Evolutionary conservation across 2,888 invertebrate species (phyloP), one percentile per base, ranked within the genome.

Genomic region (Papilio elwesi): DNA sequence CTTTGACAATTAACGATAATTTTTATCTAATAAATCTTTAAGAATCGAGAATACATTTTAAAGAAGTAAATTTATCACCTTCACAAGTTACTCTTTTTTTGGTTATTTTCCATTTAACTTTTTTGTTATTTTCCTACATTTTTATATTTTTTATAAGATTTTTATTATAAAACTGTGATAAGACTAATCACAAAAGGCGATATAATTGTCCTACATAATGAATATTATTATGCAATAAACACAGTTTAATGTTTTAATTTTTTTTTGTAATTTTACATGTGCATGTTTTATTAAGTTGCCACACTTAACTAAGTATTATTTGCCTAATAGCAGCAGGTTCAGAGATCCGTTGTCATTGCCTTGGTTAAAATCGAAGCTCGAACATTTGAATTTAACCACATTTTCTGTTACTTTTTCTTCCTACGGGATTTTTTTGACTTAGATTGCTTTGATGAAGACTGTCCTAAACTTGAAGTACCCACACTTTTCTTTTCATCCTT

Each of bases 341-440:
- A 65, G 76, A 77, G 71, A 74, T 77, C 78, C 70, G 73, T 78
- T 73, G 69, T 74, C 76, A 76, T 77, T 80, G 76, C 77, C 76
- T 75, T 73, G 10, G 65, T 72, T 71, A 83, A 81, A 83, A 80
- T 79, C 77, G 80, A 83, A 83, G 78, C 80, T 82, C 82, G 82
- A 79, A 78, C 73, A 76, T 71, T 57, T 13, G 26, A 78, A 26
- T 26, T 76, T 87, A 87, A 89, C 89, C 87, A 88, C 88, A 85
- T 83, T 69, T 78, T 79, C 80, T 81, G 83, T 93, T 95, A 95
- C 89, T 95, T 95, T 84, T 95, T 94, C 90, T 95, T 95, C 83
- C 94, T 95, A 83, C 95, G 95, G 68, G 95, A 90, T 83, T 95
- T 95, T 83, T 94, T 94, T 81, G 94, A 90, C 77, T 93, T 92